phyloP scores from a whole-genome alignment of 2,797 vertebrate genomes.

The Martes flavigula region DNA sequence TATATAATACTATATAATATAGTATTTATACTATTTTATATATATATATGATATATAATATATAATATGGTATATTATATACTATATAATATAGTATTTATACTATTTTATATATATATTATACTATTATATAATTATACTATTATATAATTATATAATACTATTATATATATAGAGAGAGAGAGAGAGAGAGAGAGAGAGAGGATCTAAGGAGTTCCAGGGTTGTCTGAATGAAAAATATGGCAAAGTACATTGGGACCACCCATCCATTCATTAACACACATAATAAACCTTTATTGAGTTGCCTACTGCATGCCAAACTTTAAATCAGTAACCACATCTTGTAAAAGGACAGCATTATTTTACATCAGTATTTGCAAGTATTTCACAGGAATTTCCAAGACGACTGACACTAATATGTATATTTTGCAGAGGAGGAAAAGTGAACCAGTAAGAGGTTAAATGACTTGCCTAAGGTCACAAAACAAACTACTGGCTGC shows the following conservation, averaged over 20 bases:
- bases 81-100: too few species aligned
- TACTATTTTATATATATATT: too few species aligned
- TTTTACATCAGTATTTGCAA: background rate
- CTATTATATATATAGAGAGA: too few species aligned
- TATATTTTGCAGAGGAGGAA: background rate
- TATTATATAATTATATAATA: too few species aligned
- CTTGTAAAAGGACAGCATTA: background rate
- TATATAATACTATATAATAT: too few species aligned
- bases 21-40: too few species aligned
- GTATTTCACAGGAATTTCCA: background rate
- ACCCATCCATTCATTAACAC: background rate
- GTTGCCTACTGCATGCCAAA: background rate
- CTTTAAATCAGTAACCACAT: background rate
- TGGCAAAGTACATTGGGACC: background rate
- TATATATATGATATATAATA: too few species aligned
- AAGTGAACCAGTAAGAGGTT: background rate
- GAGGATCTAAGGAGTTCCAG: background rate
- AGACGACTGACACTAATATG: background rate
- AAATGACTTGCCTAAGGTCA: constrained; percentile 30
- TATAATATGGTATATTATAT: too few species aligned
- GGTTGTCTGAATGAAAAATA: background rate
- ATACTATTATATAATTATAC: too few species aligned
- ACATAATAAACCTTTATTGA: background rate
- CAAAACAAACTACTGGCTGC: background rate
- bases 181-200: too few species aligned